These are phyloP conservation scores for Burhinus bistriatus DNA, from an alignment of 2,113 vertebrate genomes.

Conservation along the genomic window DNA sequence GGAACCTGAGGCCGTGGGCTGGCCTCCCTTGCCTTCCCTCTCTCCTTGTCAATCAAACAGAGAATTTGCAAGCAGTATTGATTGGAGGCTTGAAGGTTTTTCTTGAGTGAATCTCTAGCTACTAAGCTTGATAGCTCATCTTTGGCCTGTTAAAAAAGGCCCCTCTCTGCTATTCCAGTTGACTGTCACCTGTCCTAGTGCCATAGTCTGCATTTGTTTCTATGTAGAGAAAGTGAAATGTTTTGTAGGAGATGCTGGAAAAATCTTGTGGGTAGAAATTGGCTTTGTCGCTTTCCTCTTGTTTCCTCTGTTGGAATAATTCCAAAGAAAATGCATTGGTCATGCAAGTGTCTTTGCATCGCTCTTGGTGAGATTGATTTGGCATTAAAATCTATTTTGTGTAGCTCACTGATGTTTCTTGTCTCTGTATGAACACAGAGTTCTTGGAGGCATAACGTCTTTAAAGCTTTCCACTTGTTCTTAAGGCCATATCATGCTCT, in stretches of 20 bases:
- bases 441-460: conserved; percentile 35
- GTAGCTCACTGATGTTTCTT: conserved; percentile 34
- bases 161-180: background rate
- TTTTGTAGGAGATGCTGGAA: background rate
- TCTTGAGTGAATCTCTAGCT: conserved; percentile 9
- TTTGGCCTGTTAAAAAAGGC: background rate
- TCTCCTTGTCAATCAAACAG: conserved; percentile 38
- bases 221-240: background rate
- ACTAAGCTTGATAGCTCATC: conserved; percentile 8
- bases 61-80: conserved; percentile 54
- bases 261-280: background rate
- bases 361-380: conserved; percentile 42
- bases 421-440: background rate
- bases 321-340: conserved; percentile 56
- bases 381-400: conserved; percentile 55
- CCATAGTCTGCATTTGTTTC: background rate
- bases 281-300: conserved; percentile 9
- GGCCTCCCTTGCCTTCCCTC: background rate
- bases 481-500: background rate
- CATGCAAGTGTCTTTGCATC: conserved; percentile 26
- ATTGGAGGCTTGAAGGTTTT: conserved; percentile 1
- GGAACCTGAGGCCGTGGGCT: background rate
- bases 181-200: background rate
- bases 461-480: conserved; percentile 10
- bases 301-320: conserved; percentile 41